Conservation (phyloP, 1,140 invertebrate genomes). For the Pinna nobilis region DNA sequence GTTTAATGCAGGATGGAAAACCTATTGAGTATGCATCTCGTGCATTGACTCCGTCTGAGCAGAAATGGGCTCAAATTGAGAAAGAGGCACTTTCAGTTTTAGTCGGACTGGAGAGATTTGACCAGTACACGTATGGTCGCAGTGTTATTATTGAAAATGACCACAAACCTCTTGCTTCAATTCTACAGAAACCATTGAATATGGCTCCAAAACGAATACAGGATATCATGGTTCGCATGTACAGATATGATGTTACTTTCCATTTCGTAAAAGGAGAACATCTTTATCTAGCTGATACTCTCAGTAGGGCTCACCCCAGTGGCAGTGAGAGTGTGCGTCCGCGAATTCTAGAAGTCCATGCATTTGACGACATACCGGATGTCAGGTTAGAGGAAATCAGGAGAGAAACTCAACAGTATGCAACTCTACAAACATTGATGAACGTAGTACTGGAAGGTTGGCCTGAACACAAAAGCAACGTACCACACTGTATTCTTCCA, state of each 20-base stretch:
- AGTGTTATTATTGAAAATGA: slow-evolving; percentile 58
- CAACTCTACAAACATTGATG: too few relatives aligned
- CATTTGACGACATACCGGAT: too few relatives aligned
- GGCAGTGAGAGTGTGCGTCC: slow-evolving; percentile 3
- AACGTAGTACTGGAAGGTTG: too few relatives aligned
- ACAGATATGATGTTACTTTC: slow-evolving; percentile 35
- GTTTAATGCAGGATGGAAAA: slow-evolving; percentile 74
- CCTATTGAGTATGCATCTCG: slow-evolving; percentile 74
- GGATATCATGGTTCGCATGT: slow-evolving; percentile 34
- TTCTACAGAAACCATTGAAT: slow-evolving; percentile 68
- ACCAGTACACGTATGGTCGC: slow-evolving; percentile 61
- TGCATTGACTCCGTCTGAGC: slow-evolving; percentile 70
- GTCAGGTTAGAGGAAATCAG: too few relatives aligned
- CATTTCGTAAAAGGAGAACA: slow-evolving; percentile 13
- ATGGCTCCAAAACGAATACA: slow-evolving; percentile 30
- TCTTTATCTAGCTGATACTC: slow-evolving; percentile 40
- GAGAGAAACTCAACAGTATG: too few relatives aligned
- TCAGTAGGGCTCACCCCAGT: slow-evolving; percentile 36
- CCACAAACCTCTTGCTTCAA: slow-evolving; percentile 69
- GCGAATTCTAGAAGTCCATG: too few relatives aligned
- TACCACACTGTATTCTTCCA: too few relatives aligned
- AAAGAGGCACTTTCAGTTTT: slow-evolving; percentile 76
- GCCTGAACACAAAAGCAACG: too few relatives aligned
- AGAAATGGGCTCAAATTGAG: slow-evolving; percentile 75
- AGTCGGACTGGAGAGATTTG: slow-evolving; percentile 64